Evolutionary conservation across 2,113 vertebrate species (phyloP), one percentile per base, ranked within the genome.

Genomic region (Trematomus loennbergii): DNA sequence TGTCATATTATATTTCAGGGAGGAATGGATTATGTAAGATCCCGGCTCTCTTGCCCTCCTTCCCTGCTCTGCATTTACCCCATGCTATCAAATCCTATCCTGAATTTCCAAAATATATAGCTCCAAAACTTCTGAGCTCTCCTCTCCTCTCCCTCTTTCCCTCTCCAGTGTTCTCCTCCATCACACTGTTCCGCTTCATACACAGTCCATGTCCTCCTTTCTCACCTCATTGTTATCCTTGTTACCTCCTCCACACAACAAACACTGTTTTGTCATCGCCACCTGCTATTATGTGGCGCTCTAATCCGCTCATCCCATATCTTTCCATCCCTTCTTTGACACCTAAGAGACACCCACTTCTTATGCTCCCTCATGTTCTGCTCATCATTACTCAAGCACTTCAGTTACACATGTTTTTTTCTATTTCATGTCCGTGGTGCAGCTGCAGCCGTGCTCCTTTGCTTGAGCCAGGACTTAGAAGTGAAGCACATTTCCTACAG

Each of bases 1-100:
- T 77, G 81, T 91, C 81, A 79, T 72, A 73, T 85, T 77, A 78
- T 81, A 82, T 89, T 84, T 89, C 48, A 79, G 52, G 53, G 48
- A 81, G 63, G 63, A 64, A 77, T 66, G 62, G 50, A 87, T 88
- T 82, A 82, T 73, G 33, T 69, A 69, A 25, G 50, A 73, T 72
- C 75, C 33, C 9, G 33, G 60, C 46, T 45, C 53, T 61, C 22
- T 68, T 64, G 54, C 62, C 79, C 64, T 66, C 46, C 60, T 72
- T 67, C 54, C 40, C 48, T 49, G 69, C 71, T 63, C 40, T 63
- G 18, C 54, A 53, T 52, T 70, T 83, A 60, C 25, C 25, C 18
- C 2, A 1, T 13, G 20, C 70, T 58, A 86, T 80, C 74, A 85
- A 72, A 79, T 66, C 76, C 60, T 20, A 66, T 80, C 66, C 72